Conservation (phyloP, 2,797 vertebrate species). For the Lithobates pipiens region DNA sequence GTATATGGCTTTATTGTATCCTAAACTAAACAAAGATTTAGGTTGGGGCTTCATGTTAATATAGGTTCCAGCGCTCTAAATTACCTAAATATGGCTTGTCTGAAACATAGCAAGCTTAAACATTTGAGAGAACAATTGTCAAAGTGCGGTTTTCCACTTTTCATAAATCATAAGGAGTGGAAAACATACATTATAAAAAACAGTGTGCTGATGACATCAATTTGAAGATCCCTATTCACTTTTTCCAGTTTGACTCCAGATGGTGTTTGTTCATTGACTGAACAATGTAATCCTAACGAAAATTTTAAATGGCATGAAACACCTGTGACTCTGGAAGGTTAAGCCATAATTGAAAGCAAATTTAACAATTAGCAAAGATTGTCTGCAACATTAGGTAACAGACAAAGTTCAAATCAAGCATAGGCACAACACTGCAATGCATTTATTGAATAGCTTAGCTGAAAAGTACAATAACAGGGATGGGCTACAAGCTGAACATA, state of each 20-base stretch:
- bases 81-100: too few relatives aligned
- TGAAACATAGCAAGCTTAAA: not conserved
- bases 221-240: not conserved
- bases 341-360: conserved; percentile 22
- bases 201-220: not conserved
- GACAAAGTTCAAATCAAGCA: not conserved
- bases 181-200: not conserved
- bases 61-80: too few relatives aligned
- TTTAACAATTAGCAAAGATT: conserved; percentile 27
- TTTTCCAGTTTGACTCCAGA: conserved; percentile 16
- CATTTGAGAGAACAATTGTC: not conserved
- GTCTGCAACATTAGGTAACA: not conserved
- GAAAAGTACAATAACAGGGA: not conserved
- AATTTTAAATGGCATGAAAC: conserved; percentile 32
- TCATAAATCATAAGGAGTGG: not conserved
- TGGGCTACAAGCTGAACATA: not conserved
- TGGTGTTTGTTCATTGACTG: conserved; percentile 22
- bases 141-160: too few relatives aligned
- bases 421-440: not conserved
- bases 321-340: conserved; percentile 10
- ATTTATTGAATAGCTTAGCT: not conserved
- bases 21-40: too few relatives aligned
- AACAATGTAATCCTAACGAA: conserved; percentile 16
- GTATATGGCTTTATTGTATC: too few relatives aligned
- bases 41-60: too few relatives aligned